phyloP scores from a whole-genome alignment of 1,140 invertebrate species.

The Solenopsis invicta region DNA sequence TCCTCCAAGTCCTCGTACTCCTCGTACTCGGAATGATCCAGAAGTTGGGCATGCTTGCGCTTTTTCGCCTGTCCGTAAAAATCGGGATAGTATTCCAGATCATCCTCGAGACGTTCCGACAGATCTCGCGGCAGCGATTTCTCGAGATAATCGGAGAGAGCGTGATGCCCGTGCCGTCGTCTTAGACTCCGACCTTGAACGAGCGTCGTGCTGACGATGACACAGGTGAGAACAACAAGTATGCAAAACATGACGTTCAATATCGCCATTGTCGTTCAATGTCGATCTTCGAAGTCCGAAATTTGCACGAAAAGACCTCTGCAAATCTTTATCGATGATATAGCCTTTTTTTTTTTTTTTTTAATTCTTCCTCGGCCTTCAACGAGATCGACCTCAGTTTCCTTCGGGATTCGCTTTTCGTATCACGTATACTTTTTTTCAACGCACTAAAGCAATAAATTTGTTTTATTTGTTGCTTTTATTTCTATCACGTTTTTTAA shows the following conservation, averaged over 20 bases:
- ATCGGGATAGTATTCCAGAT: neutral
- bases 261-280: constrained; percentile 13
- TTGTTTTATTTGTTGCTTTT: neutral
- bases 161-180: neutral
- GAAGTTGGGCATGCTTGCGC: neutral
- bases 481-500: neutral
- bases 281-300: neutral
- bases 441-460: neutral
- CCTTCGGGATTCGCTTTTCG: neutral
- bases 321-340: neutral
- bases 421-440: neutral
- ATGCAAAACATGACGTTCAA: neutral
- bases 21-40: neutral
- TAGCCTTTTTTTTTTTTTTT: neutral
- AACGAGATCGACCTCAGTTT: neutral
- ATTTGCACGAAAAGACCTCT: neutral
- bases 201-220: neutral
- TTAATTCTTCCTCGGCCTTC: too few species aligned
- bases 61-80: neutral
- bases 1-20: constrained; percentile 12
- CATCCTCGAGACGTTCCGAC: neutral
- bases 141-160: neutral
- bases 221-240: neutral
- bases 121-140: neutral
- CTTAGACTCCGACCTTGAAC: neutral